phyloP scores from a whole-genome alignment of 2,113 vertebrate genomes.

The Alligator mississippiensis region DNA sequence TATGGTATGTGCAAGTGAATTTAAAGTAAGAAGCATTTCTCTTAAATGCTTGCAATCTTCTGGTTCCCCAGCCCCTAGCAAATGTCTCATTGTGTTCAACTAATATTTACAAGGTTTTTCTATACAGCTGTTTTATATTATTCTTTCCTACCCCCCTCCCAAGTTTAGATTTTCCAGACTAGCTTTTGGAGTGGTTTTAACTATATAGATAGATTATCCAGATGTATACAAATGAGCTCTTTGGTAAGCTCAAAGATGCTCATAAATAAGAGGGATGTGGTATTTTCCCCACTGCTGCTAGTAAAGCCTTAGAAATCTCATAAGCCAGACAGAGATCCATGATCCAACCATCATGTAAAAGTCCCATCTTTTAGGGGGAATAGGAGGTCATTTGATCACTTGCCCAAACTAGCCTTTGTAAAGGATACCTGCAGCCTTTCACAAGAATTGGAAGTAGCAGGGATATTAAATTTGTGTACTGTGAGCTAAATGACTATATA shows the following conservation, averaged over 20 bases:
- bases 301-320: conserved; percentile 53
- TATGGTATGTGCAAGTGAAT: conserved; percentile 55
- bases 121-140: conserved; percentile 51
- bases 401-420: conserved; percentile 34
- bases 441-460: neutral
- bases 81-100: conserved; percentile 61
- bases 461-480: conserved; percentile 21
- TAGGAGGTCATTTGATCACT: conserved; percentile 43
- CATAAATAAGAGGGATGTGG: conserved; percentile 53
- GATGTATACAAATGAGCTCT: conserved; percentile 65
- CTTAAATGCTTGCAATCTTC: conserved; percentile 77
- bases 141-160: conserved; percentile 46
- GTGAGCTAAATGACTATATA: neutral
- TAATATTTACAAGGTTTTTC: conserved; percentile 69
- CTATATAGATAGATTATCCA: conserved; percentile 52
- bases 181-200: conserved; percentile 49
- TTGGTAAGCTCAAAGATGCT: conserved; percentile 59
- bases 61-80: conserved; percentile 37
- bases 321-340: conserved; percentile 59
- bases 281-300: conserved; percentile 22
- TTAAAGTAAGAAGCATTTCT: conserved; percentile 72
- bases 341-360: conserved; percentile 38
- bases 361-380: conserved; percentile 41
- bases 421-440: conserved; percentile 42
- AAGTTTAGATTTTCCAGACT: conserved; percentile 36